phyloP scores from a whole-genome alignment of 2,113 vertebrate genomes.

The Paracanthobrama guichenoti region DNA sequence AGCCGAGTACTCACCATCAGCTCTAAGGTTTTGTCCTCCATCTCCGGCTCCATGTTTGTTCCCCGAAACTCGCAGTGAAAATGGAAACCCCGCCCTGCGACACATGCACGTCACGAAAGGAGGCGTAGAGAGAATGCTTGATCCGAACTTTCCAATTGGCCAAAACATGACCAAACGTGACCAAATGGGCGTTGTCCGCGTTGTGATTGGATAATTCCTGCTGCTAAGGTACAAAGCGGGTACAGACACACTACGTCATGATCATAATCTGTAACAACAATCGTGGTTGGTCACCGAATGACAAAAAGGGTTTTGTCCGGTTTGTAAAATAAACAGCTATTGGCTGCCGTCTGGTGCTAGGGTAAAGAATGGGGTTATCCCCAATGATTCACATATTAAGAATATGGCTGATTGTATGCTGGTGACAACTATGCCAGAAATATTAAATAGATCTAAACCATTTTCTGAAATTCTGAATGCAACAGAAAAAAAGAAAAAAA shows the following conservation, averaged over 20 bases:
- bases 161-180: slow-evolving; percentile 21
- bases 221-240: slow-evolving; percentile 49
- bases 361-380: slow-evolving; percentile 26
- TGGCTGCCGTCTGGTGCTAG: not conserved
- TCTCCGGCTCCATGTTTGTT: slow-evolving; percentile 80
- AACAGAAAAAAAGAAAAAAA: not conserved
- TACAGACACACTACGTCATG: not conserved
- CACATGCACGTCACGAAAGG: slow-evolving; percentile 71
- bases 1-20: slow-evolving; percentile 76
- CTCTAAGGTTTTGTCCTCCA: slow-evolving; percentile 84
- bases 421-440: not conserved
- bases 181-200: slow-evolving; percentile 34
- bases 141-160: slow-evolving; percentile 28
- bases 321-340: not conserved
- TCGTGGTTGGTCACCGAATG: not conserved
- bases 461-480: not conserved
- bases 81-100: slow-evolving; percentile 74
- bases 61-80: slow-evolving; percentile 60
- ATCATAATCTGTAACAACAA: not conserved
- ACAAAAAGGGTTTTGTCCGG: slow-evolving; percentile 26
- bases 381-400: slow-evolving; percentile 31
- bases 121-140: not conserved
- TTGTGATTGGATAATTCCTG: slow-evolving; percentile 47
- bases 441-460: not conserved
- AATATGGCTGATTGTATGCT: not conserved